These are phyloP conservation scores for Drosophila eohydei DNA, from an alignment of 2,888 invertebrate species.

Conservation along the genomic window DNA sequence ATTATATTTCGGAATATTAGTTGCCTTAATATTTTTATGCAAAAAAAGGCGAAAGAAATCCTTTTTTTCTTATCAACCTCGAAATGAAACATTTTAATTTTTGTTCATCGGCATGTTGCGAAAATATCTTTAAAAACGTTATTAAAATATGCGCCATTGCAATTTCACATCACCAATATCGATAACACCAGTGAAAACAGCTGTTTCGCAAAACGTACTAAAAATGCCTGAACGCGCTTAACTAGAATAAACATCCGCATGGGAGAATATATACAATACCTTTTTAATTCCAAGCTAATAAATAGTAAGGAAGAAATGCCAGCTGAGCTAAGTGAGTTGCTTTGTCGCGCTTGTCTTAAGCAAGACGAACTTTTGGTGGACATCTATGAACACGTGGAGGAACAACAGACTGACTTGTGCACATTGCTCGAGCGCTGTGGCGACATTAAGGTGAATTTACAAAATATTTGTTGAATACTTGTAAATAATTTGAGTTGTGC, in stretches of 20 bases:
- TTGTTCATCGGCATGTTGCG: not conserved
- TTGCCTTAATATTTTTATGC: not conserved
- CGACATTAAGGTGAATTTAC: conserved; percentile 65
- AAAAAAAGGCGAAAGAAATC: no score
- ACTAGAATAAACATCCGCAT: not conserved
- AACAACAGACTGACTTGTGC: conserved; percentile 75
- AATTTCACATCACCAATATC: conserved; percentile 8
- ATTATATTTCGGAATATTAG: not conserved
- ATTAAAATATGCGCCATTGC: not conserved
- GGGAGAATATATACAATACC: not conserved
- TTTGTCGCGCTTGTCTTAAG: conserved; percentile 81
- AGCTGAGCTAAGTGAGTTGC: conserved; percentile 57
- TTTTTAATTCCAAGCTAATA: conserved; percentile 8
- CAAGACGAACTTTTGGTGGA: conserved; percentile 80
- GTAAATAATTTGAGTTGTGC: fast-evolving
- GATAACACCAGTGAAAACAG: conserved; percentile 24
- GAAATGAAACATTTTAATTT: not conserved
- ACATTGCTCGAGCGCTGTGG: conserved; percentile 76
- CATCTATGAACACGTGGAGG: conserved; percentile 81
- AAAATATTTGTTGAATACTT: not conserved
- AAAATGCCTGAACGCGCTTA: conserved; percentile 14
- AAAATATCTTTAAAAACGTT: not conserved
- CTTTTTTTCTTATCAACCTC: not conserved
- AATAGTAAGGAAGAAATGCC: conserved; percentile 39
- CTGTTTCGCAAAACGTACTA: conserved; percentile 14